These are phyloP conservation scores for Endotricha flammealis DNA, from an alignment of 2,888 invertebrate species.

Conservation along the genomic window DNA sequence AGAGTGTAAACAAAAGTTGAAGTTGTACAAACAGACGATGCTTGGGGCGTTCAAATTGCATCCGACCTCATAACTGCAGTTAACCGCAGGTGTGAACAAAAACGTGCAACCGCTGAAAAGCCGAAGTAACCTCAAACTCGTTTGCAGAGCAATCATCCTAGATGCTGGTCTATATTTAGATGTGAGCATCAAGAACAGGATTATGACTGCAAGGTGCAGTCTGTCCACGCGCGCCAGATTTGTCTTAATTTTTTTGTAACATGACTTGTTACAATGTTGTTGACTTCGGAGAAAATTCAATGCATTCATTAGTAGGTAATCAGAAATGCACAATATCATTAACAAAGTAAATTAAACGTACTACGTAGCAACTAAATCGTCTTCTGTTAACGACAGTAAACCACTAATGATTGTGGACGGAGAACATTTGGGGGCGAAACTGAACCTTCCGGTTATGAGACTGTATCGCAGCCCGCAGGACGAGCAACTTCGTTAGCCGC, in stretches of 20 bases:
- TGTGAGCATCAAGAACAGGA: slow-evolving; percentile 43
- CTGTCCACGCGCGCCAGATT: slow-evolving; percentile 45
- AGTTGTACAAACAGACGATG: slow-evolving; percentile 14
- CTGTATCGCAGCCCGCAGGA: slow-evolving; percentile 31
- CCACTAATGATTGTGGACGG: slow-evolving; percentile 51
- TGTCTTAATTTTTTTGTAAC: slow-evolving; percentile 31
- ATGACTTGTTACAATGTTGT: slow-evolving; percentile 39
- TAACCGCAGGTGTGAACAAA: slow-evolving; percentile 61
- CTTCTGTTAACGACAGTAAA: slow-evolving; percentile 45
- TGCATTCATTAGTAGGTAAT: slow-evolving; percentile 38
- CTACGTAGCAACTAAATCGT: slow-evolving; percentile 44
- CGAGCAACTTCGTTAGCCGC: slow-evolving; percentile 59
- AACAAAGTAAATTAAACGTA: slow-evolving; percentile 45
- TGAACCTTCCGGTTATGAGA: slow-evolving; percentile 64
- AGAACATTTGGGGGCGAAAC: slow-evolving; percentile 55
- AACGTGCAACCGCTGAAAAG: slow-evolving; percentile 52
- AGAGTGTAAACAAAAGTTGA: slow-evolving; percentile 7
- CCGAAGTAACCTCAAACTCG: slow-evolving; percentile 50
- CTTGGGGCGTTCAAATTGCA: slow-evolving; percentile 11
- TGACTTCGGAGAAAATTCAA: slow-evolving; percentile 34
- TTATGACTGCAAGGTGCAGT: slow-evolving; percentile 54
- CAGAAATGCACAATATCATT: slow-evolving; percentile 41
- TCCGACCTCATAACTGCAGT: slow-evolving; percentile 41
- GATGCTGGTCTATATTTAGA: slow-evolving; percentile 63
- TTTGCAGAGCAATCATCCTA: slow-evolving; percentile 55